phyloP scores from a whole-genome alignment of 2,888 invertebrate genomes.

The Suillia variegata region DNA sequence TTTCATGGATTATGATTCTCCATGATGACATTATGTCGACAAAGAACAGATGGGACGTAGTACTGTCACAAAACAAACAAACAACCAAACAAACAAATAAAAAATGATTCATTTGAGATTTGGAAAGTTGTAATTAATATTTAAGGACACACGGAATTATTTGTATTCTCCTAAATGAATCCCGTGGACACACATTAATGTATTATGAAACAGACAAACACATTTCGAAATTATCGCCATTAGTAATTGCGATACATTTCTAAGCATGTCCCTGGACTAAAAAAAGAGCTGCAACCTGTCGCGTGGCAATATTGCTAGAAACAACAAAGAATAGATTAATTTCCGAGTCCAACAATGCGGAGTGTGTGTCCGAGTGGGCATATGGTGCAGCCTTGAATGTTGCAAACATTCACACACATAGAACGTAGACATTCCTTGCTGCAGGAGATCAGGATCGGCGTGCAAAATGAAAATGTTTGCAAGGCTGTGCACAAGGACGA shows the following conservation, averaged over 20 bases:
- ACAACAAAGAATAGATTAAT: neutral
- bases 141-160: no score
- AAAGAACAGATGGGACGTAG: constrained; percentile 1
- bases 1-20: constrained; percentile 41
- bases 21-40: constrained; percentile 43
- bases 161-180: neutral
- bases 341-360: neutral
- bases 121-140: neutral
- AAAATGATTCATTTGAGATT: no score
- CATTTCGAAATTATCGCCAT: no score
- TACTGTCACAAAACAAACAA: neutral
- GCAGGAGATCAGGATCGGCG: neutral
- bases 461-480: neutral
- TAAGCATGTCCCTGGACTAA: neutral
- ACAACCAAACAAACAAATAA: no score
- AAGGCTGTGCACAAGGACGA: neutral
- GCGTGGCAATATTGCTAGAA: constrained; percentile 15
- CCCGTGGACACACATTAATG: constrained; percentile 8
- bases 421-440: neutral
- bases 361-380: neutral
- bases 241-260: no score
- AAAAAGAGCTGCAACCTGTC: constrained; percentile 12
- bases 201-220: no score
- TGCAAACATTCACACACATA: neutral
- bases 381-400: neutral